Conservation (phyloP, 1,140 invertebrate genomes). For the Hormaphis cornu region DNA sequence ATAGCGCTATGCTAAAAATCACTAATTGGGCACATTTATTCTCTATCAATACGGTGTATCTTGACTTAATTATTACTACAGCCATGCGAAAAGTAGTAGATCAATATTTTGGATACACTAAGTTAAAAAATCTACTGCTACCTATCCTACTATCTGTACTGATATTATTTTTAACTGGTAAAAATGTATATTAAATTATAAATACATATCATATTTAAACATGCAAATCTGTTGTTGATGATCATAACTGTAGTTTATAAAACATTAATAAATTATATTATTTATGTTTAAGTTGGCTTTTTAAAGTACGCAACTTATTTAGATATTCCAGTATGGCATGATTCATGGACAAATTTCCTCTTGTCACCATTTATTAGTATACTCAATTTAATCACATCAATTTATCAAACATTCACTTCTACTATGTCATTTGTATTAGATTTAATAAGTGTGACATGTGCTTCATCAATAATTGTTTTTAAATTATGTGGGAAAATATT, state of each 20-base stretch:
- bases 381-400: constrained; percentile 1
- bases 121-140: background rate
- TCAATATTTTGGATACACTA: background rate
- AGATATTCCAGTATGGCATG: background rate
- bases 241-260: background rate
- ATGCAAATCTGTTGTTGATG: no score
- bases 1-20: background rate
- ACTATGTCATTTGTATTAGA: constrained; percentile 7
- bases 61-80: constrained; percentile 1
- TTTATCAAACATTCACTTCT: background rate
- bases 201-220: background rate
- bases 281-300: background rate
- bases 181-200: background rate
- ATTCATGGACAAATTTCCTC: constrained; percentile 12
- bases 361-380: constrained; percentile 12
- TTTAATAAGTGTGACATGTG: background rate
- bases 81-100: background rate
- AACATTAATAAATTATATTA: background rate
- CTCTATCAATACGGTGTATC: background rate
- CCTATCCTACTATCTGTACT: background rate
- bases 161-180: constrained; percentile 14
- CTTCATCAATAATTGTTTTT: background rate
- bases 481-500: constrained; percentile 8
- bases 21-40: constrained; percentile 7
- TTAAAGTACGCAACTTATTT: background rate